Conservation (phyloP, 92 coral and sea anemone species). For the Nematostella vectensis region DNA sequence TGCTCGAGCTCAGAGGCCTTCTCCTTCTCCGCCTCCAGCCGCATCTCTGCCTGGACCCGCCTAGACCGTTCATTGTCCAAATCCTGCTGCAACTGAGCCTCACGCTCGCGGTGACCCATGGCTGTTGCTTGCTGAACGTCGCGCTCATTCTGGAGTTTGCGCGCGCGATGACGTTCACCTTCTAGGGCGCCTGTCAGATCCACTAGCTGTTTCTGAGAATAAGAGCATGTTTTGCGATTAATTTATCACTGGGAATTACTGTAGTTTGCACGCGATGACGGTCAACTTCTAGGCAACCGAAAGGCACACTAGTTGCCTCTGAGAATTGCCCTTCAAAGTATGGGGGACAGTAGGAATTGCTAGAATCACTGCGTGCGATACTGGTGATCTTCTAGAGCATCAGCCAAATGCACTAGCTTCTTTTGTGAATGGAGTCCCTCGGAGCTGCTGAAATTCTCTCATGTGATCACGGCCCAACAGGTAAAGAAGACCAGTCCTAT, state of each 20-base stretch:
- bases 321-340: too few relatives aligned
- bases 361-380: too few relatives aligned
- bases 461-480: too few relatives aligned
- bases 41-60: conserved; percentile 51
- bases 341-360: too few relatives aligned
- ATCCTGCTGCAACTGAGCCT: conserved; percentile 57
- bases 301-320: background rate
- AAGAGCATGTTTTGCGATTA: background rate
- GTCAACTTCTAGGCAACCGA: too few relatives aligned
- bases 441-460: too few relatives aligned
- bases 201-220: conserved; percentile 70
- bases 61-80: conserved; percentile 57
- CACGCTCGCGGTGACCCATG: conserved; percentile 81
- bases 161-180: conserved; percentile 75
- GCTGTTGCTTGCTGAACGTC: conserved; percentile 95
- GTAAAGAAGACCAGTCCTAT: too few relatives aligned
- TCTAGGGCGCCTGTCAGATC: conserved; percentile 84
- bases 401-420: too few relatives aligned
- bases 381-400: too few relatives aligned
- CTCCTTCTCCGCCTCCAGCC: conserved; percentile 52
- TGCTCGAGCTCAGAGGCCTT: conserved; percentile 29
- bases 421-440: too few relatives aligned
- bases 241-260: background rate
- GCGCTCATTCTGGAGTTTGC: conserved; percentile 86
- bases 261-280: too few relatives aligned